These are phyloP conservation scores for Andrena chrysosceles DNA, from an alignment of 2,888 invertebrate species.

Conservation along the genomic window DNA sequence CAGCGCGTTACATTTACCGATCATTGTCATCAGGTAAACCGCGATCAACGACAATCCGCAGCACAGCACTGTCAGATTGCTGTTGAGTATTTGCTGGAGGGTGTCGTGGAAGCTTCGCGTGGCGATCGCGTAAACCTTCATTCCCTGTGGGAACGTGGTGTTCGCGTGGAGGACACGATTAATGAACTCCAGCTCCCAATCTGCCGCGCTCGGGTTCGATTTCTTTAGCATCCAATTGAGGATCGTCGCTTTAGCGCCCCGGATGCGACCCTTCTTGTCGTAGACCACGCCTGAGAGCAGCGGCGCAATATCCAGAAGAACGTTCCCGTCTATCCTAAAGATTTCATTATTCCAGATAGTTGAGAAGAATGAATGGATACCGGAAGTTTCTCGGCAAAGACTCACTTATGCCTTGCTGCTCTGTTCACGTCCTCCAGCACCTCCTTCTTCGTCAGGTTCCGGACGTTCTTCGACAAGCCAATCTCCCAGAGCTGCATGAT, in stretches of 20 bases:
- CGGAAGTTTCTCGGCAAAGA: background rate
- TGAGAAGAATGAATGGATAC: background rate
- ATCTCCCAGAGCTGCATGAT: conserved; percentile 79
- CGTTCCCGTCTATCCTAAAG: conserved; percentile 46
- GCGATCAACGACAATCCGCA: conserved; percentile 82
- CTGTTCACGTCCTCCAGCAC: conserved; percentile 76
- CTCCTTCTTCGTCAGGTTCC: conserved; percentile 70
- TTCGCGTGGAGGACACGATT: conserved; percentile 76
- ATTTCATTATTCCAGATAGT: background rate
- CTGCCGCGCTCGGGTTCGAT: conserved; percentile 72
- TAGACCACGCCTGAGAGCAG: conserved; percentile 78
- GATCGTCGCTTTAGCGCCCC: conserved; percentile 81
- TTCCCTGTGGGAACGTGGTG: conserved; percentile 77
- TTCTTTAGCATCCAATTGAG: conserved; percentile 82
- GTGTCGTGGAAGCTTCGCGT: conserved; percentile 81
- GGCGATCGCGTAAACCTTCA: conserved; percentile 80
- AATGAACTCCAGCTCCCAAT: conserved; percentile 81
- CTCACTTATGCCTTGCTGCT: conserved; percentile 76
- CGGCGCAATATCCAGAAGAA: conserved; percentile 77
- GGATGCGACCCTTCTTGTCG: conserved; percentile 74
- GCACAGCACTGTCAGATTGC: conserved; percentile 80
- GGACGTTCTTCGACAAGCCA: conserved; percentile 59
- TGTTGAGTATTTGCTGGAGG: conserved; percentile 79
- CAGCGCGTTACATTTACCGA: conserved; percentile 81
- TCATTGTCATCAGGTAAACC: conserved; percentile 82